Base-by-base conservation (phyloP, 1,140 invertebrate species). In the Drepana arcuata region DNA sequence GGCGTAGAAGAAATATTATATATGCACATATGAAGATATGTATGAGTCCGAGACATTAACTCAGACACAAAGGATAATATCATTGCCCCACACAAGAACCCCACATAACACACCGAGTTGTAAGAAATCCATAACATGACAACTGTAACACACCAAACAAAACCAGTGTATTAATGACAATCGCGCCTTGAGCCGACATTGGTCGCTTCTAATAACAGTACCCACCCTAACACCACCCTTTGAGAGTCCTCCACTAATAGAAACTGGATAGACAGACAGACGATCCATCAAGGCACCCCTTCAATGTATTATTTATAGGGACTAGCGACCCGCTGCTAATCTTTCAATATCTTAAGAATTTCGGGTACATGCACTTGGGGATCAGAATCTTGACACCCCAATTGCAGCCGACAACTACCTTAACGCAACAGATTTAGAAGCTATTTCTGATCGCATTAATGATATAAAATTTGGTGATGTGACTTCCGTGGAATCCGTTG, bases 231-330 rank as follows among this genome's bases (percentile, higher is more conserved):
- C 46, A 63, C 62, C 71, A 77, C 72, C 75, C 75, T 80, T 80
- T 80, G 70, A 80, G 72, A 78, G 73, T 75, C 71, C 65, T 43
- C 63, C 47, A 72, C 69, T 75, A 78, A 77, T 78, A 80, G 72
- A 77, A 80, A 68, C 59, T 69, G 66, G 62, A 72, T 69, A 66
- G 73, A 74, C 68, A 79, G 72, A 70, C 73, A 75, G 52, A 75
- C 75, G 64, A 81, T 81, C 75, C 73, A 81, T 81, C 75, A 81
- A 67, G 30, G 46, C 35, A 47, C 62, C 69, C 75, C 64, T 65
- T 52, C 70, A 56, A 81, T 81, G 72, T 81, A 78, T 81, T 81
- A 81, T 81, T 81, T 81, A 81, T 81, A 61, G 73, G 65, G 71
- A 73, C 73, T 58, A 48, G 45, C 53, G 44, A 77, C 68, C 72